phyloP scores from a whole-genome alignment of 2,888 invertebrate species.

The Eubasilissa splendida region DNA sequence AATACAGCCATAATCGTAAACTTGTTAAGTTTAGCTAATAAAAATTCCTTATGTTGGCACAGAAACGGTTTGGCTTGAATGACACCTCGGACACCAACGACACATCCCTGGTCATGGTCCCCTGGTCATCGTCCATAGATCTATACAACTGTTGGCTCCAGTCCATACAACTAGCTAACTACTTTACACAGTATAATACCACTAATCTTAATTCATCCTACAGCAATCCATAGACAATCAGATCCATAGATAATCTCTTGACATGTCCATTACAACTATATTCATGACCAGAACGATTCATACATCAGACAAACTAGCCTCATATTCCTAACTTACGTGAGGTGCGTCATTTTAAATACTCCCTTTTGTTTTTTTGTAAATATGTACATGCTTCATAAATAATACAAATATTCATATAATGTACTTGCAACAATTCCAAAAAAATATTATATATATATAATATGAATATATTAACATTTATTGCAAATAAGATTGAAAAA shows the following conservation, averaged over 20 bases:
- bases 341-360: not conserved
- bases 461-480: not conserved
- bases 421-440: not conserved
- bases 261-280: conserved; percentile 24
- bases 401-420: conserved; percentile 18
- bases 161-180: conserved; percentile 11
- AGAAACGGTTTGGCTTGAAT: conserved; percentile 49
- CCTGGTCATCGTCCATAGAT: too few relatives aligned
- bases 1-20: conserved; percentile 46
- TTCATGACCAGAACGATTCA: conserved; percentile 39
- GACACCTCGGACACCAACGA: conserved; percentile 8
- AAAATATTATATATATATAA: not conserved
- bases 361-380: conserved; percentile 1
- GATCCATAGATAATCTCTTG: conserved; percentile 5
- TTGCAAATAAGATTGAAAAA: not conserved
- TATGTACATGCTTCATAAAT: conserved; percentile 3
- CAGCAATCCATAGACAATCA: not conserved
- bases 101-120: not conserved
- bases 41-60: conserved; percentile 48
- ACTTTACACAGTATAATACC: not conserved
- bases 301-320: conserved; percentile 1
- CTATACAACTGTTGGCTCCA: not conserved
- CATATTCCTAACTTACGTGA: not conserved
- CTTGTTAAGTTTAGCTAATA: conserved; percentile 47
- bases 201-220: conserved; percentile 13